phyloP scores from a whole-genome alignment of 2,113 vertebrate species.

The Meleagris gallopavo region DNA sequence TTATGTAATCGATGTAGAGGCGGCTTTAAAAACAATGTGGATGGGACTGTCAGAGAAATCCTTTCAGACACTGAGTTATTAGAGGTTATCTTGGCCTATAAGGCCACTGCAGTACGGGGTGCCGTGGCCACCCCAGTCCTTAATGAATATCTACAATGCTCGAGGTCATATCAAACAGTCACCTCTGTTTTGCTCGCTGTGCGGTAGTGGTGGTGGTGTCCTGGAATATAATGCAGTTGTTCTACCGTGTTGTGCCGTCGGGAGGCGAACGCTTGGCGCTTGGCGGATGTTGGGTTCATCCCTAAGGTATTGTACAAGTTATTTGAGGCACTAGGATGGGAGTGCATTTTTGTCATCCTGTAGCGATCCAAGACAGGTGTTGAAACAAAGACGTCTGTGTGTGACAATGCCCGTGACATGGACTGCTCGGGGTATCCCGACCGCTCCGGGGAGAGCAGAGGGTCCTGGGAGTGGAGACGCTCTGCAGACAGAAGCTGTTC shows the following conservation, averaged over 20 bases:
- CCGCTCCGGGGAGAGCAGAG: constrained; percentile 94
- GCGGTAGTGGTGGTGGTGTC: constrained; percentile 95
- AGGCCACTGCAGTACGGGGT: constrained; percentile 73
- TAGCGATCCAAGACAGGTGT: constrained; percentile 96
- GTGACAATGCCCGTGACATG: constrained; percentile 92
- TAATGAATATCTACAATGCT: constrained; percentile 63
- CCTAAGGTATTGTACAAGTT: constrained; percentile 93
- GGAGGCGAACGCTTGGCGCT: constrained; percentile 97
- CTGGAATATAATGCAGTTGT: constrained; percentile 95
- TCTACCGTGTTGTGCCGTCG: constrained; percentile 97
- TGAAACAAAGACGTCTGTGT: constrained; percentile 96
- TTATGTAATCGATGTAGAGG: constrained; percentile 12
- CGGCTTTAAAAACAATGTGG: constrained; percentile 40
- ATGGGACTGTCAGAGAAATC: constrained; percentile 68
- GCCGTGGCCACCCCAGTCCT: constrained; percentile 74
- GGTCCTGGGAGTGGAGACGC: constrained; percentile 95
- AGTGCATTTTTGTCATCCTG: constrained; percentile 99
- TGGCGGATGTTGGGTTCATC: constrained; percentile 91
- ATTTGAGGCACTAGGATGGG: constrained; percentile 98
- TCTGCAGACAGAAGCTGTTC: constrained; percentile 94
- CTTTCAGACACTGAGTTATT: constrained; percentile 63
- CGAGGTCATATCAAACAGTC: constrained; percentile 87
- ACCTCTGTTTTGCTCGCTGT: constrained; percentile 99
- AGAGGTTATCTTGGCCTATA: constrained; percentile 79
- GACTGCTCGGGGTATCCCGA: constrained; percentile 90